Evolutionary conservation across 2,888 invertebrate species (phyloP).

Genomic region (Microdon myrmicae): DNA sequence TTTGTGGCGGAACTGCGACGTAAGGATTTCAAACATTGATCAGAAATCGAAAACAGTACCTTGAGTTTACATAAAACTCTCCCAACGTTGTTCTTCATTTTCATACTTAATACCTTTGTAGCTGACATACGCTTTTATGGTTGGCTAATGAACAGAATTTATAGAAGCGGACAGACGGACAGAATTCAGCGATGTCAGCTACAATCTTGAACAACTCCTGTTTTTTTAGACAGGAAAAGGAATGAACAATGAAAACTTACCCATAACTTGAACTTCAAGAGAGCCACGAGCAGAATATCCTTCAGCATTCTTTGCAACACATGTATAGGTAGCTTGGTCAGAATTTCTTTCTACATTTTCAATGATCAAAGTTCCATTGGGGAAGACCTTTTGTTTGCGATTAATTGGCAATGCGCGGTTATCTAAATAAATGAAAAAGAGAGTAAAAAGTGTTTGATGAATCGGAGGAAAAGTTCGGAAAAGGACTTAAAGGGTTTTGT

Average conservation of each 20-base stretch:
- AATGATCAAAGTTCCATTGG: constrained; percentile 92
- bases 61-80: constrained; percentile 17
- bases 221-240: constrained; percentile 5
- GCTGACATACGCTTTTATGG: constrained; percentile 25
- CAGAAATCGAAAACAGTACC: constrained; percentile 25
- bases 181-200: constrained; percentile 30
- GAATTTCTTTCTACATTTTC: constrained; percentile 91
- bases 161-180: constrained; percentile 25
- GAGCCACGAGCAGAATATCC: constrained; percentile 89
- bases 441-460: not conserved
- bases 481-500: not conserved
- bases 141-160: not conserved
- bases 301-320: constrained; percentile 91
- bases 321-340: constrained; percentile 94
- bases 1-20: constrained; percentile 79
- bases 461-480: not conserved
- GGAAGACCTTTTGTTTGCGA: constrained; percentile 92
- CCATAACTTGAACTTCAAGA: constrained; percentile 95
- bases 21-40: constrained; percentile 56
- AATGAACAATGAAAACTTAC: constrained; percentile 73
- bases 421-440: constrained; percentile 71
- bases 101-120: constrained; percentile 5
- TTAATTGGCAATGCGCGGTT: constrained; percentile 90
- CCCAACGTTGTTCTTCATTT: constrained; percentile 18
- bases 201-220: constrained; percentile 13